phyloP scores from a whole-genome alignment of 2,888 invertebrate species.

The Chrysolina americana region DNA sequence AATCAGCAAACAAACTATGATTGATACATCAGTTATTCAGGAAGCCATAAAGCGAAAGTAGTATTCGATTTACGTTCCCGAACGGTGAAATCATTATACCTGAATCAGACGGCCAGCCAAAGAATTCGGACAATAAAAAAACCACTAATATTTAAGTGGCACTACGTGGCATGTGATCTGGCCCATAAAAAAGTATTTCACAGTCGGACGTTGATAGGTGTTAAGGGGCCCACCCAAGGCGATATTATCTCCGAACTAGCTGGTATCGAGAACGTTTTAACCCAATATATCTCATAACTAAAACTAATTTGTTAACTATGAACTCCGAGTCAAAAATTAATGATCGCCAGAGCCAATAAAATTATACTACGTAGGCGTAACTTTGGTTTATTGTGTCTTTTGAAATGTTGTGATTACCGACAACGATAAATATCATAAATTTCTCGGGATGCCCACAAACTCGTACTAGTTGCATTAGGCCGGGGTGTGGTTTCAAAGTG shows the following conservation, averaged over 20 bases:
- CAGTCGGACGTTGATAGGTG: conserved; percentile 34
- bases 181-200: conserved; percentile 16
- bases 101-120: conserved; percentile 1
- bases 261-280: conserved; percentile 41
- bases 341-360: conserved; percentile 60
- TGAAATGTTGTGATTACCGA: conserved; percentile 60
- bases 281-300: conserved; percentile 42
- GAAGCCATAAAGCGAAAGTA: conserved; percentile 14
- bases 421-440: conserved; percentile 60
- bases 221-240: conserved; percentile 41
- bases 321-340: conserved; percentile 55
- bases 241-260: conserved; percentile 26
- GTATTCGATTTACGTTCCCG: not conserved
- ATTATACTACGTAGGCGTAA: conserved; percentile 59
- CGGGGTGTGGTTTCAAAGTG: not conserved
- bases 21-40: conserved; percentile 17
- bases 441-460: conserved; percentile 31
- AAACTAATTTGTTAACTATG: conserved; percentile 40
- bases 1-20: not conserved
- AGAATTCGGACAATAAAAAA: conserved; percentile 19
- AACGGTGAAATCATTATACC: not conserved
- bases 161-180: conserved; percentile 17
- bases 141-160: conserved; percentile 18
- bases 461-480: conserved; percentile 21
- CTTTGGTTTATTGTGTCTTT: conserved; percentile 59